phyloP scores from a whole-genome alignment of 2,888 invertebrate genomes.

The Dicyrtoma fusca region DNA sequence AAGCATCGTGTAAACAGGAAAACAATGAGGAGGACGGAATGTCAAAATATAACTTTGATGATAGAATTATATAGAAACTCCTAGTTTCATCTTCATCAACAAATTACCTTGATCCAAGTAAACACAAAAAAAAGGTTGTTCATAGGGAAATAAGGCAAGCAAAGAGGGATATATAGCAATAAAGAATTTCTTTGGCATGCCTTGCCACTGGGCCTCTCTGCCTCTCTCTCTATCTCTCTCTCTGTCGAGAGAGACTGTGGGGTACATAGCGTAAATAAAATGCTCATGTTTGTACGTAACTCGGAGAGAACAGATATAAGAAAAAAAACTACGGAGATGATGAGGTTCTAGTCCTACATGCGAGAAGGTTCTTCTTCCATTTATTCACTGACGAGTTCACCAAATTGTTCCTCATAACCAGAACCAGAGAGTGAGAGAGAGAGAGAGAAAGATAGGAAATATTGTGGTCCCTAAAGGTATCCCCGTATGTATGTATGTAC shows the following conservation, averaged over 20 bases:
- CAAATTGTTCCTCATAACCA: too few species aligned
- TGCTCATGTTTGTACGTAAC: slow-evolving; percentile 10
- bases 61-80: background rate
- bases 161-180: background rate
- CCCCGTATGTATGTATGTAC: too few species aligned
- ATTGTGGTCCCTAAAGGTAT: too few species aligned
- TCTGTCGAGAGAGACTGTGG: too few species aligned
- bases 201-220: background rate
- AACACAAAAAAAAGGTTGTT: background rate
- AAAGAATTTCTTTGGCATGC: background rate
- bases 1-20: background rate
- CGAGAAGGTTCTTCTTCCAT: too few species aligned
- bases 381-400: too few species aligned
- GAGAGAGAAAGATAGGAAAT: too few species aligned
- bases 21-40: background rate
- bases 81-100: background rate
- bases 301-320: background rate
- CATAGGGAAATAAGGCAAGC: background rate
- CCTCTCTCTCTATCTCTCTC: too few species aligned
- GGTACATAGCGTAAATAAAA: slow-evolving; percentile 15
- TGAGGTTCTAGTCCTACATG: slow-evolving; percentile 20
- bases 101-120: slow-evolving; percentile 13
- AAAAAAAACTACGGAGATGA: background rate
- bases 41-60: too few species aligned
- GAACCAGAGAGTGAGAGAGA: too few species aligned